phyloP scores from a whole-genome alignment of 2,797 vertebrate species.

The Schizothorax lantsangensis region DNA sequence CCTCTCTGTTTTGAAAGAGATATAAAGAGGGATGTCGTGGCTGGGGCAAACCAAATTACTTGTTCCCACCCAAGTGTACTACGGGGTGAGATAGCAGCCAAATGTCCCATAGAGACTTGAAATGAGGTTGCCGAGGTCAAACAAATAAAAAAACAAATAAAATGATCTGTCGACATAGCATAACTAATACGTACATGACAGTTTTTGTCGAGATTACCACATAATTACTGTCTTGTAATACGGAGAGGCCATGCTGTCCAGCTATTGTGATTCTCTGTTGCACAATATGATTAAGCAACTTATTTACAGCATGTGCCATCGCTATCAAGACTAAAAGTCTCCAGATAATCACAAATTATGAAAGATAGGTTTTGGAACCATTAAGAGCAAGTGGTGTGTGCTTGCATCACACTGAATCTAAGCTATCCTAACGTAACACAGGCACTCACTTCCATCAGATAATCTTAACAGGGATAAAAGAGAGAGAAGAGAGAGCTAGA shows the following conservation, averaged over 20 bases:
- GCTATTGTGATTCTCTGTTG: slow-evolving; percentile 68
- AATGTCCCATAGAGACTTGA: not conserved
- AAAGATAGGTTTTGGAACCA: slow-evolving; percentile 54
- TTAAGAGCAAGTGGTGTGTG: not conserved
- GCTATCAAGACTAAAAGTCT: slow-evolving; percentile 59
- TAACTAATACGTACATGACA: not conserved
- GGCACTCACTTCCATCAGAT: not conserved
- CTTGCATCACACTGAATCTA: not conserved
- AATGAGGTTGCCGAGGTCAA: slow-evolving; percentile 17
- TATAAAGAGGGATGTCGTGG: slow-evolving; percentile 48
- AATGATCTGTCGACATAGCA: not conserved
- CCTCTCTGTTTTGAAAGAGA: slow-evolving; percentile 43
- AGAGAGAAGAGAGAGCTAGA: slow-evolving; percentile 11
- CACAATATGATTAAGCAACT: slow-evolving; percentile 76
- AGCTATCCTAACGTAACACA: not conserved
- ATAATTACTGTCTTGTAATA: slow-evolving; percentile 61
- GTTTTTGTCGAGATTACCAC: not conserved
- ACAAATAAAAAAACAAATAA: slow-evolving; percentile 1
- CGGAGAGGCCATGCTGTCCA: slow-evolving; percentile 68
- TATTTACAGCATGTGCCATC: slow-evolving; percentile 64
- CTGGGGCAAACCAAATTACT: slow-evolving; percentile 23
- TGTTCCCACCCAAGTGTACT: slow-evolving; percentile 1
- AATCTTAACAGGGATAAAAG: slow-evolving; percentile 24
- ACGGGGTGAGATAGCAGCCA: slow-evolving; percentile 11
- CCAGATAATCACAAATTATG: slow-evolving; percentile 59